Conservation (phyloP, 2,113 vertebrate genomes). For the Crotalus horridus region DNA sequence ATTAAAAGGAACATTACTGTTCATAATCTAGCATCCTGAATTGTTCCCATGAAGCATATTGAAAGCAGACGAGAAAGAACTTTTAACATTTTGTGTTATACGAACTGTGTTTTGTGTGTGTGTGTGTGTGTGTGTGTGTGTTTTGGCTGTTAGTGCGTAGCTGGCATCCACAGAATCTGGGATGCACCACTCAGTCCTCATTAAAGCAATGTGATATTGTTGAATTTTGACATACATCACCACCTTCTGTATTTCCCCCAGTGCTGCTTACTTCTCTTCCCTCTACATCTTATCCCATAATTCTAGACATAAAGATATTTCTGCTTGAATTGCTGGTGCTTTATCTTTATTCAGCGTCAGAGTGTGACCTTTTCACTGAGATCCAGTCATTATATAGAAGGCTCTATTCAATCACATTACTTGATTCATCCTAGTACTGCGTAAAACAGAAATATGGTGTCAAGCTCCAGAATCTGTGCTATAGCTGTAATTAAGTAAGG, state of each 20-base stretch:
- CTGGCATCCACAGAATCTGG: neutral
- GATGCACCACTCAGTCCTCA: neutral
- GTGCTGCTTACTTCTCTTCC: neutral
- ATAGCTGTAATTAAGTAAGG: neutral
- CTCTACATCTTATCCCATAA: neutral
- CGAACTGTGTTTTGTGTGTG: neutral
- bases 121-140: neutral
- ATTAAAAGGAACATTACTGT: neutral
- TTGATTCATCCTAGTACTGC: neutral
- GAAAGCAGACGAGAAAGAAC: neutral
- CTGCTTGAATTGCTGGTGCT: neutral
- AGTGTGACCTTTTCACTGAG: neutral
- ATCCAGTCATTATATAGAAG: neutral
- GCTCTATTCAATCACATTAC: neutral
- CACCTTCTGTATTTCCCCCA: neutral
- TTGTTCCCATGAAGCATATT: neutral
- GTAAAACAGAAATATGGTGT: neutral
- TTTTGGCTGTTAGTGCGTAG: neutral
- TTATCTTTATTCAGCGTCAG: neutral
- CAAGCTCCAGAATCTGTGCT: neutral
- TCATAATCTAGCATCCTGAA: neutral
- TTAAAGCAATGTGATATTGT: neutral
- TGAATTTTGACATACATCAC: neutral
- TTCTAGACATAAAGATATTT: neutral
- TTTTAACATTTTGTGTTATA: neutral